phyloP scores from a whole-genome alignment of 2,113 vertebrate genomes.

The Recurvirostra avosetta region DNA sequence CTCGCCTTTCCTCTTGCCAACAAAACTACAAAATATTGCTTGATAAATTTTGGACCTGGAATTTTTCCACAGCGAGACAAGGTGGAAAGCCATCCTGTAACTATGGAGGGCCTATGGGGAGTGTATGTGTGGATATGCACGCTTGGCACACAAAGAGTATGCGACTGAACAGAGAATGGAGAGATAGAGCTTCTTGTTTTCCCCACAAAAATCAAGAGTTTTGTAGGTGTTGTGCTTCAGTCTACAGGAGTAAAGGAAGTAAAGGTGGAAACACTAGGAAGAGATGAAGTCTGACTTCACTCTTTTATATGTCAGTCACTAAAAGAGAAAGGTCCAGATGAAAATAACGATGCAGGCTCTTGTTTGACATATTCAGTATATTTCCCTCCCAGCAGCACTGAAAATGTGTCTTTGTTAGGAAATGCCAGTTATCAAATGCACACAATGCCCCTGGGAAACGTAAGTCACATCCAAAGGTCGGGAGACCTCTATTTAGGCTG shows the following conservation, averaged over 20 bases:
- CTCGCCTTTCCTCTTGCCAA: neutral
- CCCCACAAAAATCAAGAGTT: neutral
- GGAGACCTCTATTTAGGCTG: neutral
- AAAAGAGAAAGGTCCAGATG: neutral
- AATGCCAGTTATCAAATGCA: neutral
- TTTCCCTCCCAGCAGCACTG: neutral
- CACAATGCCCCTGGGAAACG: neutral
- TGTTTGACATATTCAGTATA: neutral
- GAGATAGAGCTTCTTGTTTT: neutral
- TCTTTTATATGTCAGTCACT: neutral
- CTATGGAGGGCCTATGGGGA: neutral
- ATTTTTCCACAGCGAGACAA: neutral
- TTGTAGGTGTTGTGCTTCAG: neutral
- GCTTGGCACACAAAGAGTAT: neutral
- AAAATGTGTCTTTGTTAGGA: neutral
- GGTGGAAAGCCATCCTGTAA: neutral
- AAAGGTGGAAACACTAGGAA: neutral
- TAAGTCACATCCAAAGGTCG: neutral
- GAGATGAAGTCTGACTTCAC: neutral
- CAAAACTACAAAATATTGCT: neutral
- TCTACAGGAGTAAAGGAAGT: neutral
- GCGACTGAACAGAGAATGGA: neutral
- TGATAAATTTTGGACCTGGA: neutral
- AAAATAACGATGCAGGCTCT: neutral
- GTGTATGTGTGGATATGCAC: neutral